phyloP scores from a whole-genome alignment of 2,113 vertebrate species.

The Chaenogobius annularis region DNA sequence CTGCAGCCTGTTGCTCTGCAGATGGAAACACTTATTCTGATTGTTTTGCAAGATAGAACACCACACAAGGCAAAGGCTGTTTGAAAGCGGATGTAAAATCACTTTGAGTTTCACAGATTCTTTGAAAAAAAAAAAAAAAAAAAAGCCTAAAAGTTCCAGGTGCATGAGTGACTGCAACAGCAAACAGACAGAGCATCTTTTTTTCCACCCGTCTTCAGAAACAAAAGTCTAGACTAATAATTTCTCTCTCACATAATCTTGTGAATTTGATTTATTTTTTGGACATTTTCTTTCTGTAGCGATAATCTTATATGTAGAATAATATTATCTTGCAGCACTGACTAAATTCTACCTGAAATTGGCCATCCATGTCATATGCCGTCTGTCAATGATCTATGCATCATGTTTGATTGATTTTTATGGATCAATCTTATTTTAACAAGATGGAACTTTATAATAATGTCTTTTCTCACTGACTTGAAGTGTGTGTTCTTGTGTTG shows the following conservation, averaged over 20 bases:
- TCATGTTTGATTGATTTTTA: too few species aligned
- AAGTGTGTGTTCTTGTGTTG: too few species aligned
- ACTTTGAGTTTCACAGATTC: neutral
- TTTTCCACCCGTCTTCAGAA: neutral
- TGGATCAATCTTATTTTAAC: too few species aligned
- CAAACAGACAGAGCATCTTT: neutral
- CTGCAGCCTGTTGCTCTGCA: neutral
- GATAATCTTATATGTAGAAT: too few species aligned
- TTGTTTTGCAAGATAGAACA: conserved; percentile 43
- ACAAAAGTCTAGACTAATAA: neutral
- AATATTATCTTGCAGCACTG: too few species aligned
- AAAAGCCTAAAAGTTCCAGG: neutral
- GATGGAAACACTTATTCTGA: conserved; percentile 37
- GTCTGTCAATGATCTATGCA: too few species aligned
- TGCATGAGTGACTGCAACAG: neutral
- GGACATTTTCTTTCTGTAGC: too few species aligned
- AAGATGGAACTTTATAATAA: too few species aligned
- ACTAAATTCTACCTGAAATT: too few species aligned
- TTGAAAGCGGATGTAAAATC: conserved; percentile 15
- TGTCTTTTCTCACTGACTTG: too few species aligned
- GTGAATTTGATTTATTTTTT: too few species aligned
- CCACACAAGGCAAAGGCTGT: conserved; percentile 7
- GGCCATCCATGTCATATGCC: too few species aligned
- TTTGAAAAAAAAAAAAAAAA: neutral
- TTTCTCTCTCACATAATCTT: neutral